phyloP scores from a whole-genome alignment of 2,888 invertebrate species.

The Drosophila lacicola region DNA sequence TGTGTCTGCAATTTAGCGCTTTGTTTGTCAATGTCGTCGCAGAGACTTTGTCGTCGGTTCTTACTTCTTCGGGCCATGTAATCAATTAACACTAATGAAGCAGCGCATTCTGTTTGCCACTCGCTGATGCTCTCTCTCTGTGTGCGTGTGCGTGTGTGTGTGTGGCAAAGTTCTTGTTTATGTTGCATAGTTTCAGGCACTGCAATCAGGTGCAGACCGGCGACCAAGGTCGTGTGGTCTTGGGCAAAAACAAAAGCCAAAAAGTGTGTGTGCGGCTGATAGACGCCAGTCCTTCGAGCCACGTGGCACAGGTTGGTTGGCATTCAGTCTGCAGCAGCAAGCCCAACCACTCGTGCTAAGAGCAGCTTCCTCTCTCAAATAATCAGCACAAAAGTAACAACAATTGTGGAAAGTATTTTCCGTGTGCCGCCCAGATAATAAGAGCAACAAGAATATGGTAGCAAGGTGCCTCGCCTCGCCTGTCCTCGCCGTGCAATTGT shows the following conservation, averaged over 20 bases:
- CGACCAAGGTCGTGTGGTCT: slow-evolving; percentile 59
- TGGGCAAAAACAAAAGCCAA: slow-evolving; percentile 44
- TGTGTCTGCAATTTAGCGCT: slow-evolving; percentile 72
- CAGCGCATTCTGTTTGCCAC: slow-evolving; percentile 43
- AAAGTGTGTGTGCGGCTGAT: slow-evolving; percentile 47
- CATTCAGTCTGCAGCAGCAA: slow-evolving; percentile 44
- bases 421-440: slow-evolving; percentile 58
- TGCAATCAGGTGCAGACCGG: slow-evolving; percentile 56
- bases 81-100: slow-evolving; percentile 83
- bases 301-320: slow-evolving; percentile 37
- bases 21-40: slow-evolving; percentile 73
- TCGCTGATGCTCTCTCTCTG: slow-evolving; percentile 9
- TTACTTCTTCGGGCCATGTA: slow-evolving; percentile 69
- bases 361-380: slow-evolving; percentile 58
- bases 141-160: slow-evolving; percentile 16
- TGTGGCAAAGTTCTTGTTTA: slow-evolving; percentile 60
- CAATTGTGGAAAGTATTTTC: slow-evolving; percentile 79
- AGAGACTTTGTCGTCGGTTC: slow-evolving; percentile 58
- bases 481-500: slow-evolving; percentile 53
- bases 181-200: slow-evolving; percentile 39
- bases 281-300: slow-evolving; percentile 36
- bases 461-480: slow-evolving; percentile 1
- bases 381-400: slow-evolving; percentile 79
- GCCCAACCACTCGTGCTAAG: slow-evolving; percentile 66
- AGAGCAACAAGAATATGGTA: slow-evolving; percentile 14